Evolutionary conservation across 2,888 invertebrate species (phyloP), one percentile per base, ranked within the genome.

Genomic region (Conops quadrifasciatus): DNA sequence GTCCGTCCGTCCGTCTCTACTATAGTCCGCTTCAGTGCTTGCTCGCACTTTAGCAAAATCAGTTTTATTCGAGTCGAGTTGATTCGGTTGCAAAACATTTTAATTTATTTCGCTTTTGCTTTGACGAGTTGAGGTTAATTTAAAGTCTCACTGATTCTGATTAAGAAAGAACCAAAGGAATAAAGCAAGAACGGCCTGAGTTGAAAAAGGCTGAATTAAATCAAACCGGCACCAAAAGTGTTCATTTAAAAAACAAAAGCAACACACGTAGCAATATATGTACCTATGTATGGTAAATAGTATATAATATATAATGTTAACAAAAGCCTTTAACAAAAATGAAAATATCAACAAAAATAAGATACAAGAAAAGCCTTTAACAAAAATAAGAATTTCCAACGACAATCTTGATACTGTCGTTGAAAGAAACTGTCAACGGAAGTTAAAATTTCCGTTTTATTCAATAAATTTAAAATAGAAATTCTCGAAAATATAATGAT

Each of bases 111-210:
- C 66, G 51, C 45, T 56, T 43, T 21, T 4, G 36, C 49, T 45
- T 64, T 64, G 59, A 30, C 65, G 70, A 60, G 62, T 66, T 51
- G 71, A 68, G 71, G 71, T 71, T 71, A 71, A 71, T 71, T 63
- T 26, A 24, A 21, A 64, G 67, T 58, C 71, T 71, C 71, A 45
- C 28, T 64, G 71, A 21, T 71, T 71, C 71, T 68, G 36, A 71
- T 71, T 71, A 71, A 49, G 45, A 36, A 56, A 43, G 65, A 67
- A 66, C 47, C 15, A 13, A 45, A 43, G 16, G 56, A 65, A 24
- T 24, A 56, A 67, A 26, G 9, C 43, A 30, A 65, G n/a, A 66
- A 43, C 0, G 2, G 26, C 26, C 16, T 9, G 26, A 67, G 21
- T n/a, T n/a, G n/a, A n/a, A 49, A 49, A 49, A 49, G 49, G 49